Conservation (phyloP, 2,113 vertebrate genomes). For the Paradisaea rubra region DNA sequence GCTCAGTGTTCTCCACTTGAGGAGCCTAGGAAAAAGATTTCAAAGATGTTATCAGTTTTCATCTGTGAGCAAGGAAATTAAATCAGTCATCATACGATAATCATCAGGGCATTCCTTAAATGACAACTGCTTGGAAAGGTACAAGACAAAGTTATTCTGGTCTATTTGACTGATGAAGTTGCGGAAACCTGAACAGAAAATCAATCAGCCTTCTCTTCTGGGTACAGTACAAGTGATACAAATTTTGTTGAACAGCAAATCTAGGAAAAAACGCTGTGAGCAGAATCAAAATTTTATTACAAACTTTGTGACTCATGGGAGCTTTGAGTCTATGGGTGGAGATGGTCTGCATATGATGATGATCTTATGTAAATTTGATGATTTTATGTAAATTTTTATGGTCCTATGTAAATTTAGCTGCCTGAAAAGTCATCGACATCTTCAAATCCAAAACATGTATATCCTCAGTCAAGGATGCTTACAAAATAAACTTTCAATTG, state of each 20-base stretch:
- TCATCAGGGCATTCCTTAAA: neutral
- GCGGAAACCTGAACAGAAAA: neutral
- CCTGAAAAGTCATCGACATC: neutral
- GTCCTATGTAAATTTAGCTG: neutral
- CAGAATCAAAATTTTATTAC: neutral
- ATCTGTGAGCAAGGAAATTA: neutral
- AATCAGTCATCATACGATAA: neutral
- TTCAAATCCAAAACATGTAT: neutral
- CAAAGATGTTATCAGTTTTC: neutral
- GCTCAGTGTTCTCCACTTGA: neutral
- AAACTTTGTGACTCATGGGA: neutral
- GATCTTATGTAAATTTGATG: neutral
- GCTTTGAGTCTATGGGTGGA: neutral
- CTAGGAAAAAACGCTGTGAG: neutral
- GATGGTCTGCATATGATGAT: neutral
- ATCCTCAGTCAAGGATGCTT: neutral
- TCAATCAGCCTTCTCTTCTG: neutral
- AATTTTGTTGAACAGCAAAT: neutral
- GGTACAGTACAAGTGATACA: neutral
- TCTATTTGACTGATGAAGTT: constrained; percentile 1
- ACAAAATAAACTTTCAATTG: neutral
- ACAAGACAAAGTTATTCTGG: neutral
- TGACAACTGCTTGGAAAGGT: neutral
- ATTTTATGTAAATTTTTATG: neutral
- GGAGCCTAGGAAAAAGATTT: neutral